Evolutionary conservation across 2,797 vertebrate species (phyloP).

Genomic region (Echiichthys vipera): DNA sequence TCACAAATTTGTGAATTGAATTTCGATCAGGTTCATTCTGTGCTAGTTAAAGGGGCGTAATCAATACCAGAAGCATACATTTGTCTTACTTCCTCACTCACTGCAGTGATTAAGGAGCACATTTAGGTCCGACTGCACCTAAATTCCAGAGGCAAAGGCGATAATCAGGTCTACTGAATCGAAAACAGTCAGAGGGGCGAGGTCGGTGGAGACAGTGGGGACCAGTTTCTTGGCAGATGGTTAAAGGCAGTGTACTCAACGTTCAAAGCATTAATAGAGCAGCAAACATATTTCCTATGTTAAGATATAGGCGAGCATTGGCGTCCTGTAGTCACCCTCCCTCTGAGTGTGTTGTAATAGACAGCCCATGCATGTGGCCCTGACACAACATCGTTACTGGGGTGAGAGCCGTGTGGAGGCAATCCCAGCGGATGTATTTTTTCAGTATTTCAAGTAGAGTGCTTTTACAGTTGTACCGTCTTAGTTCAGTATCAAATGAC

Average conservation of each 20-base stretch:
- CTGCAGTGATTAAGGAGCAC: not conserved
- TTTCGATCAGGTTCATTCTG: not conserved
- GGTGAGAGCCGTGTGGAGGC: too few relatives aligned
- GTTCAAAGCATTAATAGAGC: too few relatives aligned
- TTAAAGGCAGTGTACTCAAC: not conserved
- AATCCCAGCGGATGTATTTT: too few relatives aligned
- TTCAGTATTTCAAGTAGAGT: too few relatives aligned
- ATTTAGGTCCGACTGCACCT: not conserved
- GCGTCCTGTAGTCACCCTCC: too few relatives aligned
- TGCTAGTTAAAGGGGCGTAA: not conserved
- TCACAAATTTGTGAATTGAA: not conserved
- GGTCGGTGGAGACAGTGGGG: not conserved
- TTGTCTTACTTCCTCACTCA: not conserved
- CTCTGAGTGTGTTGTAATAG: too few relatives aligned
- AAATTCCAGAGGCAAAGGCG: not conserved
- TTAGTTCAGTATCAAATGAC: slow-evolving; percentile 1
- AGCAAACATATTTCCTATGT: too few relatives aligned
- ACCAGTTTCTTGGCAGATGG: not conserved
- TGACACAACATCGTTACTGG: too few relatives aligned
- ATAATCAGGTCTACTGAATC: not conserved
- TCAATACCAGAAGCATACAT: not conserved
- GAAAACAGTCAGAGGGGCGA: not conserved
- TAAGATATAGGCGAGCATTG: too few relatives aligned
- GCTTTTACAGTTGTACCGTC: too few relatives aligned
- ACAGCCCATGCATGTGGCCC: too few relatives aligned